Conservation (phyloP, 2,113 vertebrate species). For the Cryptotis parvus region DNA sequence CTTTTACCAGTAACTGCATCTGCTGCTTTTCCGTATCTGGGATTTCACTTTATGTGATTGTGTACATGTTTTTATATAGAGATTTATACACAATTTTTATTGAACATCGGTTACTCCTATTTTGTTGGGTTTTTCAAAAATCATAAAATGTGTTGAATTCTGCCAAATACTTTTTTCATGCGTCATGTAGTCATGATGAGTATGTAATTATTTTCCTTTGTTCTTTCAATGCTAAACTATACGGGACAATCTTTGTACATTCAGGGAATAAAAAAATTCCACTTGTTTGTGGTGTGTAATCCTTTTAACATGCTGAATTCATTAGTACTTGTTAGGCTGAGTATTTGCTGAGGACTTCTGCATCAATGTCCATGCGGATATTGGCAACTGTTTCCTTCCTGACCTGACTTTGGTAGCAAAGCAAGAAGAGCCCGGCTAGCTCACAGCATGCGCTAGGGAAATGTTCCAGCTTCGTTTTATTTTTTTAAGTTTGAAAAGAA, state of each 20-base stretch:
- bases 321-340: neutral
- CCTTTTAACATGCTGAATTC: neutral
- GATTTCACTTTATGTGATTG: neutral
- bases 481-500: no score
- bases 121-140: neutral
- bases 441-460: neutral
- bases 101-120: neutral
- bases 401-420: neutral
- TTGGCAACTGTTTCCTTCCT: neutral
- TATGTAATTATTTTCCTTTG: neutral
- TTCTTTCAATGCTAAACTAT: neutral
- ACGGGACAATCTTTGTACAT: neutral
- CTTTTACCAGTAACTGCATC: neutral
- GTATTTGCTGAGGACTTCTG: neutral
- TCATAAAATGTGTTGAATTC: neutral
- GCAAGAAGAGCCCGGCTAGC: neutral
- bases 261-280: neutral
- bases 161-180: neutral
- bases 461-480: neutral
- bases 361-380: neutral
- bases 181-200: neutral
- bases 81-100: neutral
- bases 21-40: neutral
- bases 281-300: neutral
- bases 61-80: neutral